Base-by-base conservation (phyloP, 1,140 invertebrate genomes). In the Trichoplusia ni region DNA sequence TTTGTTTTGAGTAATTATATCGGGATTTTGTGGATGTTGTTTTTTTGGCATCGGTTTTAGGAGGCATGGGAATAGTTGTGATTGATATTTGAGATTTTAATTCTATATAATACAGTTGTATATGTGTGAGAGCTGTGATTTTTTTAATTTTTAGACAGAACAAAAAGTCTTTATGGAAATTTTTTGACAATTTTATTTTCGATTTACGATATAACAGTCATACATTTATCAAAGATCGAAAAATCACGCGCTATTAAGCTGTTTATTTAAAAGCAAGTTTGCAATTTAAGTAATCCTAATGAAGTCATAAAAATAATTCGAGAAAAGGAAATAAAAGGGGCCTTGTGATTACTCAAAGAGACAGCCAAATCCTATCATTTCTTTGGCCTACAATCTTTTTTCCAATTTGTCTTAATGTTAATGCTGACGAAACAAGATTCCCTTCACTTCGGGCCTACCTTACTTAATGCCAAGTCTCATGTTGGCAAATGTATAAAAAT, bases 291-390 rank as follows among this genome's bases (percentile, higher is more conserved):
- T 82, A 84, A 82, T 82, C 77, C 71, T 74, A 79, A 84, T 75
- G 79, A 83, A 79, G 79, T 82, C 73, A 82, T 81, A 78, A 74
- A 81, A 78, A 79, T 75, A 78, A 75, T 38, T 44, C 61, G 18
- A 25, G 67, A 65, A 65, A 73, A 67, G 60, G 68, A 74, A 77
- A 80, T 80, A 81, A 80, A 67, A 58, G 53, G 51, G 59, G 61
- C 62, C 54, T 64, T 71, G 69, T 83, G 79, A 86, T 86, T 86
- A 86, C 75, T 84, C 84, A 86, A 86, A 86, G 81, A 73, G 74
- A 79, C 71, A 69, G 69, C 40, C 63, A 70, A 78, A 78, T 78
- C 75, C 75, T 74, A 80, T 81, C 77, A 77, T 83, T 81, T 75
- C 67, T 71, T 66, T 68, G 66, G 66, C 69, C 67, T 79, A 75